These are phyloP conservation scores for Proales similis DNA, from an alignment of 1,140 invertebrate species.

Conservation along the genomic window DNA sequence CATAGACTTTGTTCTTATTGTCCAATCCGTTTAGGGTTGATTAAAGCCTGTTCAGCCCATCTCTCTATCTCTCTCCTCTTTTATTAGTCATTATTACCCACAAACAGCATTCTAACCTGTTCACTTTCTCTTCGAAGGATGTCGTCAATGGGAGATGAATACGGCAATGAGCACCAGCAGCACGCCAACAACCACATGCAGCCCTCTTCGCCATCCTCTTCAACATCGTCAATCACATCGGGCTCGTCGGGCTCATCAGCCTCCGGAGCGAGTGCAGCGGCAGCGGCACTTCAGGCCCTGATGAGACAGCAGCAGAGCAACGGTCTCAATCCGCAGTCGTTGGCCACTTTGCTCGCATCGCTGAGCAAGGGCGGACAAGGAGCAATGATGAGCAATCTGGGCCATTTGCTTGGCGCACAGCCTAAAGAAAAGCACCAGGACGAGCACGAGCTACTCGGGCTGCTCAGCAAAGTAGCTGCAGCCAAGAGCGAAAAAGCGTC, in stretches of 20 bases:
- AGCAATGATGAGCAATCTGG: background rate
- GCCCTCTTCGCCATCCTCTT: constrained; percentile 2
- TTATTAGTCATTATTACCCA: background rate
- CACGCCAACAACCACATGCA: background rate
- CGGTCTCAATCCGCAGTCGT: background rate
- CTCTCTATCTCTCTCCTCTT: background rate
- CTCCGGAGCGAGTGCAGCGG: constrained; percentile 4
- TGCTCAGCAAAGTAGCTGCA: background rate
- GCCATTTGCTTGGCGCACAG: background rate
- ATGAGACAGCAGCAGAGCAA: background rate
- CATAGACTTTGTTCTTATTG: background rate
- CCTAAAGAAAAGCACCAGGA: background rate
- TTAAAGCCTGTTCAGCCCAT: too few relatives aligned
- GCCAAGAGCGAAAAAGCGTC: background rate
- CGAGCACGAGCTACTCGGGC: background rate
- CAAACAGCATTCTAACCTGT: background rate
- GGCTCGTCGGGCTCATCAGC: background rate
- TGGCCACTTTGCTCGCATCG: background rate
- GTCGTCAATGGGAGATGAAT: constrained; percentile 26
- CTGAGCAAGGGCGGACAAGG: background rate
- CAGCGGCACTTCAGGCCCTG: constrained; percentile 22
- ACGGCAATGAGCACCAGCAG: constrained; percentile 5
- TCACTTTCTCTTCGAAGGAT: constrained; percentile 15
- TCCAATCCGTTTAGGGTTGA: too few relatives aligned
- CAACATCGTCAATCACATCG: background rate